Evolutionary conservation across 2,888 invertebrate genomes (phyloP), one percentile per base, ranked within the genome.

Genomic region (Resseliella maxima): DNA sequence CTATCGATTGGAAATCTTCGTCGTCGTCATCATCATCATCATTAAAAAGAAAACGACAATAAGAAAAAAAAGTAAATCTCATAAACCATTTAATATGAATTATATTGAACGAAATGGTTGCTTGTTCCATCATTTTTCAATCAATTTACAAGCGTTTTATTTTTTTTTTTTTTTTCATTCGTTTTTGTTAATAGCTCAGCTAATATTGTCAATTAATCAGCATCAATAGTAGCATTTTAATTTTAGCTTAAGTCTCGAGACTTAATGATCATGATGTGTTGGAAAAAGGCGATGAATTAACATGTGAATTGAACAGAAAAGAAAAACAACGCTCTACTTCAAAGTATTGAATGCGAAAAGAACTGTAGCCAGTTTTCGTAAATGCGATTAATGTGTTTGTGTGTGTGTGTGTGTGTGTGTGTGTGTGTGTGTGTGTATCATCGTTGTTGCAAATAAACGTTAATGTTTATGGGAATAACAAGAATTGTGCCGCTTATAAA

Each of bases 181-280:
- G 59, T 59, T 59, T 24, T 12, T 18, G 2, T 59, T 59, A 59
- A 59, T 59, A 24, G n/a, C 21, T 6, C 50, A 6, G 24, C 59
- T 24, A 59, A 59, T 59, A 59, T 59, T 72, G 31, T 72, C 35
- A 72, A 72, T 72, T 72, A 72, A 72, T 72, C 72, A 72, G 31
- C 72, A 72, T 72, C 72, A 72, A 72, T 72, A 72, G 31, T 72
- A 72, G 72, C 72, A 72, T 59, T n/a, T n/a, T 59, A 24, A 50
- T 50, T 50, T 2, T 50, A 18, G 41, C 41, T 41, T 41, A 50
- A 50, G 18, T 50, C 46, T 50, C 46, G 18, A 41, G 6, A 41
- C 41, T 8, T 12, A 12, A 41, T 8, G 12, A 8, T 41, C 5
- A 41, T 12, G 41, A 12, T 21, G 15, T 6, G 2, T 18, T 27